Percentiles rank a stretch among this genome's conserved stretches.
phyloP scores from a whole-genome alignment of 2,888 invertebrate species.

The Orchesella flavescens region DNA sequence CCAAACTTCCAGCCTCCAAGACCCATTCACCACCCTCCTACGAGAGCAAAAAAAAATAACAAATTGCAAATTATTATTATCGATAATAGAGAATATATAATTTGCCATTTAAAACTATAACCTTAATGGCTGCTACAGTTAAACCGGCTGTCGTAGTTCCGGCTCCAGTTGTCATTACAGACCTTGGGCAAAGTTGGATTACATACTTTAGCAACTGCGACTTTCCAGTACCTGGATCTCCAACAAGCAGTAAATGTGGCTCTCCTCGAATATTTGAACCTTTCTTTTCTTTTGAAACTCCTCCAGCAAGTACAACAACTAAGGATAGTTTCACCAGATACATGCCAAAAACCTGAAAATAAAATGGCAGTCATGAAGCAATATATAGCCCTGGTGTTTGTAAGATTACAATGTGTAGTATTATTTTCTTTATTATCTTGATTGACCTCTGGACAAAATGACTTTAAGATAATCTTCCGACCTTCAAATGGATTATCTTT shows the following conservation, averaged over 20 bases:
- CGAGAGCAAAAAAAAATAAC: conserved; percentile 75
- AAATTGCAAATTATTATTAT: too few species aligned
- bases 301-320: conserved; percentile 79
- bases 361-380: too few species aligned
- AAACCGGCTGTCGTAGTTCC: too few species aligned
- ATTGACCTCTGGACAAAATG: too few species aligned
- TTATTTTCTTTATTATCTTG: too few species aligned
- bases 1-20: conserved; percentile 99
- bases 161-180: conserved; percentile 99
- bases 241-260: conserved; percentile 90
- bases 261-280: conserved; percentile 83
- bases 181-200: conserved; percentile 93
- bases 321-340: conserved; percentile 90
- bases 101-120: too few species aligned
- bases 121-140: too few species aligned
- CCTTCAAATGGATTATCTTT: too few species aligned
- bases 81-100: too few species aligned
- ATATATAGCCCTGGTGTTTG: too few species aligned
- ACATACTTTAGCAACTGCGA: conserved; percentile 98
- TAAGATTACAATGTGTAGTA: too few species aligned
- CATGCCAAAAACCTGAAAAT: conserved; percentile 85
- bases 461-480: too few species aligned
- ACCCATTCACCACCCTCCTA: conserved; percentile 96
- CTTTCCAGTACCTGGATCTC: conserved; percentile 99
- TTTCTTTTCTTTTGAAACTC: conserved; percentile 75